phyloP scores from a whole-genome alignment of 2,113 vertebrate species.

The Catharus bicknelli region DNA sequence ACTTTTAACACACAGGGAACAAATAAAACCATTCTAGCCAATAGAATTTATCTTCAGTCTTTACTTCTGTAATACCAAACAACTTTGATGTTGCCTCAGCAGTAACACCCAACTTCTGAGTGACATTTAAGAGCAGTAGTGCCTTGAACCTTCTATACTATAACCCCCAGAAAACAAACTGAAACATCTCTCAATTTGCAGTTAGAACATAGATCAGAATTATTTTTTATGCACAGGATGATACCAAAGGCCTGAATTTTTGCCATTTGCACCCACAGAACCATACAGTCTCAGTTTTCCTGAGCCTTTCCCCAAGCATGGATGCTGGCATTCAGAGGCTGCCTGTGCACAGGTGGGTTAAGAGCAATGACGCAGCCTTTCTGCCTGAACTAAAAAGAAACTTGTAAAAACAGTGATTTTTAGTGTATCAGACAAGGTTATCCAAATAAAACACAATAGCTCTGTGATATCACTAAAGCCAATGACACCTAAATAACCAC shows the following conservation, averaged over 20 bases:
- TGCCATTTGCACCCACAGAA: neutral
- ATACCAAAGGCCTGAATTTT: neutral
- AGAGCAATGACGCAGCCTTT: slow-evolving; percentile 11
- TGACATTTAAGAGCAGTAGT: neutral
- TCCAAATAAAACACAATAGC: slow-evolving; percentile 47
- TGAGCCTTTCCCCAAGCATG: neutral
- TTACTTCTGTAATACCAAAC: neutral
- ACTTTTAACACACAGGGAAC: neutral
- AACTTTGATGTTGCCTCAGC: neutral
- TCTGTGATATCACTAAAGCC: slow-evolving; percentile 17
- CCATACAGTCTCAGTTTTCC: neutral
- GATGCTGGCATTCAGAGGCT: neutral
- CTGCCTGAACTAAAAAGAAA: slow-evolving; percentile 33
- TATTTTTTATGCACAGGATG: neutral
- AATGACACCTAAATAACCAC: slow-evolving; percentile 35
- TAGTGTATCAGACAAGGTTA: slow-evolving; percentile 53
- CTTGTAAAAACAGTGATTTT: slow-evolving; percentile 59
- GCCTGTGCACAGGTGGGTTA: neutral
- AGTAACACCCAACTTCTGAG: neutral
- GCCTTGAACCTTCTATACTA: neutral
- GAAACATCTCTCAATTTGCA: neutral
- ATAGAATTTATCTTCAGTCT: neutral
- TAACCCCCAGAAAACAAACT: neutral
- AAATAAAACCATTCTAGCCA: neutral
- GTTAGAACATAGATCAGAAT: neutral